phyloP scores from a whole-genome alignment of 2,113 vertebrate species.

The Hippolais icterina region DNA sequence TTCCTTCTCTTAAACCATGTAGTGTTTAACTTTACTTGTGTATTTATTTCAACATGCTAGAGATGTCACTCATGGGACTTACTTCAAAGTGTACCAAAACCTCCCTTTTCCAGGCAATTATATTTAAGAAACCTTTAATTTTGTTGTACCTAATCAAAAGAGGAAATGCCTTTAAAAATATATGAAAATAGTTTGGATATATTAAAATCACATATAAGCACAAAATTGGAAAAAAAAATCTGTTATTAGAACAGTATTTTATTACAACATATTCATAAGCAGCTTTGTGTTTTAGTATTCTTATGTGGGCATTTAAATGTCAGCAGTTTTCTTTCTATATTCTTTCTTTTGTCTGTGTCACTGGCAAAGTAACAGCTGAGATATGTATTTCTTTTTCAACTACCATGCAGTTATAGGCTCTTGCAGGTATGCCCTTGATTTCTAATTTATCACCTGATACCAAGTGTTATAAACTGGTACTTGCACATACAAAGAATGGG shows the following conservation, averaged over 20 bases:
- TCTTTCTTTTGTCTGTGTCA: background rate
- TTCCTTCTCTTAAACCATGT: background rate
- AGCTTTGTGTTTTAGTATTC: background rate
- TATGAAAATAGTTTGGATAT: background rate
- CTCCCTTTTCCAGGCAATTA: background rate
- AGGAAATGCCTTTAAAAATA: background rate
- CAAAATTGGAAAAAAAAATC: background rate
- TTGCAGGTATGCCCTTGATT: background rate
- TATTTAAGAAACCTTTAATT: background rate
- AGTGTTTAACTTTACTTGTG: constrained; percentile 25
- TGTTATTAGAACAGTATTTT: background rate
- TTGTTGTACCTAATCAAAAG: background rate
- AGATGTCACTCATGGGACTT: background rate
- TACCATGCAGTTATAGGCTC: background rate
- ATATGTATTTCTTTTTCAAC: background rate
- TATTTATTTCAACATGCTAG: constrained; percentile 8
- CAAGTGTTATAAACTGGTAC: background rate
- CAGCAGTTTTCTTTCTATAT: background rate
- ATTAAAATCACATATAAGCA: background rate
- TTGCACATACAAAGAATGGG: background rate
- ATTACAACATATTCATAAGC: background rate
- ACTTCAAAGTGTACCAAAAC: background rate
- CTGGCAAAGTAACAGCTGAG: background rate
- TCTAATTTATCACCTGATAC: background rate
- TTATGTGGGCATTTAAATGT: background rate